Evolutionary conservation across 2,113 vertebrate genomes (phyloP).

Genomic region (Dolichotis patagonum): DNA sequence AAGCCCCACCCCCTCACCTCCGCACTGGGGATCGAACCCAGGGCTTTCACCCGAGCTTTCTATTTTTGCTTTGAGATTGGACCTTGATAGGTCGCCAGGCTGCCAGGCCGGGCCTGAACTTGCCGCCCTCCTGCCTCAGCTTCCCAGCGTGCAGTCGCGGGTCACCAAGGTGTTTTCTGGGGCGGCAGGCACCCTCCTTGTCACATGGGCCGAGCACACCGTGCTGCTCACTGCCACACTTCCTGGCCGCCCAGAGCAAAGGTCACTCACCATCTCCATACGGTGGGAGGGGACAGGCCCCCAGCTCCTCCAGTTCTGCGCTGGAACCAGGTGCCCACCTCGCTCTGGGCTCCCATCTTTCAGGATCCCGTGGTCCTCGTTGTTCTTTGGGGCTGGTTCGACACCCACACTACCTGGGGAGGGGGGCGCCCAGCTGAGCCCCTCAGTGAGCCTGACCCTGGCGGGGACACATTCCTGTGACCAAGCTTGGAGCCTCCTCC

Average conservation of each 20-base stretch:
- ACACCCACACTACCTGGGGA: no score
- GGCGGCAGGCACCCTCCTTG: rapidly evolving
- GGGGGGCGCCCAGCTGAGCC: rapidly evolving
- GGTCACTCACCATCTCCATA: rapidly evolving
- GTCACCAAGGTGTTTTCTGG: not conserved
- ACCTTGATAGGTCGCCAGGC: not conserved
- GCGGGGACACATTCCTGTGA: rapidly evolving
- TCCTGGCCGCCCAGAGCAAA: not conserved
- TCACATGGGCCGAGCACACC: rapidly evolving
- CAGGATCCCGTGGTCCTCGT: no score
- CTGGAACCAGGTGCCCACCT: not conserved
- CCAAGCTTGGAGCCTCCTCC: not conserved
- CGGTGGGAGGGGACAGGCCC: not conserved
- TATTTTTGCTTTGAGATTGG: not conserved
- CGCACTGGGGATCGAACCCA: not conserved
- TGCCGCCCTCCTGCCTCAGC: not conserved
- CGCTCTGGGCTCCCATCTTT: not conserved
- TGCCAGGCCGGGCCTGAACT: not conserved
- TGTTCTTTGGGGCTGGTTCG: not conserved
- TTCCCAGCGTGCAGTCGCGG: not conserved
- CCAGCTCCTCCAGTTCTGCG: no score
- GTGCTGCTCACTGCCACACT: no score
- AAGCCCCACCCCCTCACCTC: not conserved
- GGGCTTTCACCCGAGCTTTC: not conserved
- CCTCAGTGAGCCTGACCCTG: not conserved